phyloP scores from a whole-genome alignment of 92 coral and sea anemone species.

The Porites lobata region DNA sequence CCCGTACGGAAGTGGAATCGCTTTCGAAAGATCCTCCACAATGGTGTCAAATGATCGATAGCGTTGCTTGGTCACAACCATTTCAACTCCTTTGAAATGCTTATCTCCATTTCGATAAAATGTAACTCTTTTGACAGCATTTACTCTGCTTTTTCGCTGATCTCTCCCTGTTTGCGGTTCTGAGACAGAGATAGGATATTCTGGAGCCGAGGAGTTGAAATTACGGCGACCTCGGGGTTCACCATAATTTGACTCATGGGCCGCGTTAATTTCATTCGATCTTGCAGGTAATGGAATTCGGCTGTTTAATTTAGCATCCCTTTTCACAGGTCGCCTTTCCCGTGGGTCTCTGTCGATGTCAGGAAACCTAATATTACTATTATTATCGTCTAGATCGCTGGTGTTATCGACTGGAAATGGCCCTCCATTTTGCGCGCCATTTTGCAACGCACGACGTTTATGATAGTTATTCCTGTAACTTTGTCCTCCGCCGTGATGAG shows the following conservation, averaged over 20 bases:
- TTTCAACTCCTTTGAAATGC: constrained; percentile 78
- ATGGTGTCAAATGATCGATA: constrained; percentile 82
- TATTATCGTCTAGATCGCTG: constrained; percentile 30
- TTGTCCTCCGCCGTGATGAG: constrained; percentile 43
- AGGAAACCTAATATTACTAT: constrained; percentile 33
- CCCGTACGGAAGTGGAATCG: constrained; percentile 89
- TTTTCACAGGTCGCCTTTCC: constrained; percentile 8
- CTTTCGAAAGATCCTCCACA: constrained; percentile 78
- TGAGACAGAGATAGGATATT: constrained; percentile 42
- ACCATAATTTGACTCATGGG: constrained; percentile 14
- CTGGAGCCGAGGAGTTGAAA: neutral
- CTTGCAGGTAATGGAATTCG: constrained; percentile 71
- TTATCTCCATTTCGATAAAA: constrained; percentile 91
- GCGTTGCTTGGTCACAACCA: constrained; percentile 78
- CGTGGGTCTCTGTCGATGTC: constrained; percentile 30
- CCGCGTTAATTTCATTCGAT: constrained; percentile 3
- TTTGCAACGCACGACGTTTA: constrained; percentile 13
- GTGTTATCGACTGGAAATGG: constrained; percentile 33
- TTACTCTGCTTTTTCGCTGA: constrained; percentile 53
- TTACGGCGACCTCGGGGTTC: constrained; percentile 58
- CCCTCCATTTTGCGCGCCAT: constrained; percentile 23
- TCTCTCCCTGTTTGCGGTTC: constrained; percentile 30
- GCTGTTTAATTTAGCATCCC: constrained; percentile 48
- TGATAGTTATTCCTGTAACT: constrained; percentile 5
- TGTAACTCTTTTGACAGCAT: constrained; percentile 75